These are phyloP conservation scores for Donacobius atricapilla DNA, from an alignment of 2,113 vertebrate genomes.

Conservation along the genomic window DNA sequence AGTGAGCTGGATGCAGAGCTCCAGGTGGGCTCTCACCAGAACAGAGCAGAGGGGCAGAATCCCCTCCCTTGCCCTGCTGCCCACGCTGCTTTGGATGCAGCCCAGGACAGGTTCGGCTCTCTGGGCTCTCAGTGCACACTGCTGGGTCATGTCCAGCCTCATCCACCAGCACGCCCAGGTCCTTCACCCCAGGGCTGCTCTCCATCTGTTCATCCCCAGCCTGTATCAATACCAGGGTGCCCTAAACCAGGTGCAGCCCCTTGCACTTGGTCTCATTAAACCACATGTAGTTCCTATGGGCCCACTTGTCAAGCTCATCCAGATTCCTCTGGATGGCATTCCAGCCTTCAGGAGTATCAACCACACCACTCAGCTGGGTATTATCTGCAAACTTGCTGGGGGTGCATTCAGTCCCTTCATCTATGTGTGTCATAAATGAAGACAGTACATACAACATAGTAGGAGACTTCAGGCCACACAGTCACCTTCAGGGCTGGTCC, in stretches of 20 bases:
- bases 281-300: not conserved
- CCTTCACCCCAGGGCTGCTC: not conserved
- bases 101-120: accelerated
- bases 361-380: not conserved
- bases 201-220: not conserved
- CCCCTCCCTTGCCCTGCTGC: not conserved
- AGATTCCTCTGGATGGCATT: not conserved
- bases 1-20: accelerated
- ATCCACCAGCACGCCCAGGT: not conserved
- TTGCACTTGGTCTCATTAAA: not conserved
- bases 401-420: too few relatives aligned
- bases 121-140: not conserved
- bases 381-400: not conserved
- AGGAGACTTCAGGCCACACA: not conserved
- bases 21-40: not conserved
- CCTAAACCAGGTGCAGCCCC: not conserved
- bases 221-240: not conserved
- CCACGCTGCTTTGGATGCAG: not conserved
- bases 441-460: accelerated
- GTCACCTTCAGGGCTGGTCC: not conserved
- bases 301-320: not conserved
- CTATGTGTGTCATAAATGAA: not conserved
- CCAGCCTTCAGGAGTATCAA: not conserved
- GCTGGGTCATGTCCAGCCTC: not conserved
- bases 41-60: not conserved